phyloP scores from a whole-genome alignment of 1,140 invertebrate species.

The Parapsyche elsis region DNA sequence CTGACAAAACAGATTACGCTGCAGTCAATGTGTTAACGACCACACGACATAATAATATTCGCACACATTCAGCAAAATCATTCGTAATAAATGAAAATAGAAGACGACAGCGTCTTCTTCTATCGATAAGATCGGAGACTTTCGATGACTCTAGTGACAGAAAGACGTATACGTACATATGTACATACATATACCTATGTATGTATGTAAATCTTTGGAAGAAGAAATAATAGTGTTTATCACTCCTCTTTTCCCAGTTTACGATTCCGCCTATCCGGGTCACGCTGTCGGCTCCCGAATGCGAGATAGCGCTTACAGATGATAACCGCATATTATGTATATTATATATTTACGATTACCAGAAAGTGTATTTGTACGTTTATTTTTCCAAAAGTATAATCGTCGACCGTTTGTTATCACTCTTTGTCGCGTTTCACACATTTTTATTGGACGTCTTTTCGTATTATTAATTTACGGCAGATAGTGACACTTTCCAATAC shows the following conservation, averaged over 20 bases:
- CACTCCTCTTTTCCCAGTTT: too few species aligned
- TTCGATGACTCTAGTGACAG: too few species aligned
- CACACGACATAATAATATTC: background rate
- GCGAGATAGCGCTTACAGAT: constrained; percentile 12
- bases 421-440: constrained; percentile 13
- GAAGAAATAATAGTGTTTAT: background rate
- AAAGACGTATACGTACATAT: background rate
- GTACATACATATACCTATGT: background rate
- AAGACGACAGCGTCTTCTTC: too few species aligned
- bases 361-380: background rate
- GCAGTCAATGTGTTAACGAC: background rate
- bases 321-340: constrained; percentile 12
- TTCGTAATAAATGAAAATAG: too few species aligned
- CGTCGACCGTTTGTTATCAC: constrained; percentile 10
- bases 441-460: constrained; percentile 33
- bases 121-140: too few species aligned
- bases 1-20: constrained; percentile 1
- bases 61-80: background rate
- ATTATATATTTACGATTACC: constrained; percentile 29
- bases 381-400: background rate
- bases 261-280: constrained; percentile 30
- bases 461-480: constrained; percentile 24
- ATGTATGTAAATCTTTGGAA: background rate
- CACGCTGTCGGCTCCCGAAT: constrained; percentile 16
- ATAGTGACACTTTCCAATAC: too few species aligned